phyloP scores from a whole-genome alignment of 2,888 invertebrate genomes.

The Brachynemurus nebulosus region DNA sequence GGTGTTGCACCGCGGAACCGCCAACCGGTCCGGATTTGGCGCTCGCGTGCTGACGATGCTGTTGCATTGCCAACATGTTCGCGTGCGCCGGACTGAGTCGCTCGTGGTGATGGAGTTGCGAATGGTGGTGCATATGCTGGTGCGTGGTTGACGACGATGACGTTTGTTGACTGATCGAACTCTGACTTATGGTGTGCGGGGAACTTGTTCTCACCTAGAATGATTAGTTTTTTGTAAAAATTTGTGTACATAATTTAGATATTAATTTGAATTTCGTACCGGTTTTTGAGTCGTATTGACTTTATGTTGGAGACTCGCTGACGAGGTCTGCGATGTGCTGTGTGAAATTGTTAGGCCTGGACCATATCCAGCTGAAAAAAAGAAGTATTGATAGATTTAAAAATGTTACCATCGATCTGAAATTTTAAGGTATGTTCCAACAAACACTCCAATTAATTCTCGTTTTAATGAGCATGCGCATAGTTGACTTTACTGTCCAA shows the following conservation, averaged over 20 bases:
- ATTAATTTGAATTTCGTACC: too few species aligned
- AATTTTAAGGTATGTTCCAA: too few species aligned
- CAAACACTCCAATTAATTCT: too few species aligned
- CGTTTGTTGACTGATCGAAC: conserved; percentile 10
- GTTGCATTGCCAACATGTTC: conserved; percentile 25
- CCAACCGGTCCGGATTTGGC: conserved; percentile 24
- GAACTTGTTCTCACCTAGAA: conserved; percentile 26
- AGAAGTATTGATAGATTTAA: too few species aligned
- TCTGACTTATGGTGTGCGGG: conserved; percentile 25
- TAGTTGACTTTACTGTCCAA: too few species aligned
- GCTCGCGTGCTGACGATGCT: conserved; percentile 23
- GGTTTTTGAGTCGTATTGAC: conserved; percentile 39
- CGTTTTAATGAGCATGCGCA: too few species aligned
- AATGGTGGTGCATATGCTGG: conserved; percentile 55
- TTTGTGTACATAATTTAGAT: too few species aligned
- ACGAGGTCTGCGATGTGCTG: conserved; percentile 51
- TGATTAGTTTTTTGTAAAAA: not conserved
- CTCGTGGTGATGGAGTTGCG: conserved; percentile 44
- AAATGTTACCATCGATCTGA: too few species aligned
- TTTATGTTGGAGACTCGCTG: conserved; percentile 49
- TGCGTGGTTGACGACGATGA: conserved; percentile 18
- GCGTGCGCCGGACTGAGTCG: conserved; percentile 45
- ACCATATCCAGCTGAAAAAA: conserved; percentile 21
- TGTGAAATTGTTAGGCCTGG: conserved; percentile 46
- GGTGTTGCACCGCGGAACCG: conserved; percentile 32